Evolutionary conservation across 2,797 vertebrate genomes (phyloP), one percentile per base, ranked within the genome.

Genomic region (Nannoperca australis): DNA sequence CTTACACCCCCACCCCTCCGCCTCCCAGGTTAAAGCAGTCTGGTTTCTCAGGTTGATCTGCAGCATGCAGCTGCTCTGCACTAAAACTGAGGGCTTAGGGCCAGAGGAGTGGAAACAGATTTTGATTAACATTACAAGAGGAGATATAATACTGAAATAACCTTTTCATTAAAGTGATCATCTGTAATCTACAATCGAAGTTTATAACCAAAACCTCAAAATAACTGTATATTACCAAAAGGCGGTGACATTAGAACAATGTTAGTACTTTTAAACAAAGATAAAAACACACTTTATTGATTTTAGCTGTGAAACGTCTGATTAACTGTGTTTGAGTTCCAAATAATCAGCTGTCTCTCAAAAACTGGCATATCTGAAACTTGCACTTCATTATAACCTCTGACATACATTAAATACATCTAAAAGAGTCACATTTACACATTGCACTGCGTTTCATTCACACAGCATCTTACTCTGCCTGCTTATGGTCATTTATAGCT

Each of bases 1-100:
- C 40, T 47, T 20, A 38, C 75, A 82, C 60, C 66, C 60, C 66
- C 58, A 56, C 61, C 24, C 60, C 60, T 65, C 70, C 53, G 53
- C 61, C 74, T 27, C 70, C 56, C 66, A 71, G 77, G 60, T 88
- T 78, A 60, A 66, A 77, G 51, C 82, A 76, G 73, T 74, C 72
- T 85, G 83, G 65, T 84, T 82, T 84, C 81, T 91, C 86, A 81
- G 85, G 83, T 87, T 86, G 69, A 54, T 81, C 53, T 60, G 60
- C 66, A 49, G 27, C 50, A 50, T 88, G 76, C 79, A 86, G 79
- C 87, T 92, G 89, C 78, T 87, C 66, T 64, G 55, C 70, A 69
- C 32, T 73, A 68, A 85, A 84, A 59, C 45, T 13, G 72, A 72
- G 56, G 27, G 70, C 42, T 83, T 8, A 30, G 45, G 71, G 42